phyloP scores from a whole-genome alignment of 2,797 vertebrate species.

The Pagetopsis macropterus region DNA sequence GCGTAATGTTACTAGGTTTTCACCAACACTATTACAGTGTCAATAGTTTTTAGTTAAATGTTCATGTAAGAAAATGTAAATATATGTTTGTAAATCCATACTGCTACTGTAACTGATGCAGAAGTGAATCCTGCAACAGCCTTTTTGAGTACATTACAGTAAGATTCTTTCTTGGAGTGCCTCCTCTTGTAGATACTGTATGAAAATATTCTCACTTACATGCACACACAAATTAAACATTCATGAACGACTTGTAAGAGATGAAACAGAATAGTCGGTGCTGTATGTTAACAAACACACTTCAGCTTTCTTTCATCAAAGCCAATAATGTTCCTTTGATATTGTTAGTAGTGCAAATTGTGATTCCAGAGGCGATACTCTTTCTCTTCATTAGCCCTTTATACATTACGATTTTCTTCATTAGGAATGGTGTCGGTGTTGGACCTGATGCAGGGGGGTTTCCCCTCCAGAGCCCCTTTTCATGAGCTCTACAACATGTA shows the following conservation, averaged over 20 bases:
- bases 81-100: not conserved
- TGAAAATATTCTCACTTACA: not conserved
- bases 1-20: not conserved
- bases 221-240: not conserved
- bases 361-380: not conserved
- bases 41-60: not conserved
- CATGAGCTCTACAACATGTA: conserved; percentile 99
- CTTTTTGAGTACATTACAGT: conserved; percentile 1
- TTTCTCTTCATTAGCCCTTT: not conserved
- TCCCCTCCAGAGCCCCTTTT: conserved; percentile 96
- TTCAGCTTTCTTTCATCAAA: not conserved
- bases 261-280: not conserved
- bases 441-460: conserved; percentile 99
- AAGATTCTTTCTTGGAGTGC: not conserved
- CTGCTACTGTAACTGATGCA: not conserved
- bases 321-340: not conserved
- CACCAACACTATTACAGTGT: not conserved
- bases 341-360: not conserved
- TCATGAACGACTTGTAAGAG: not conserved
- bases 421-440: conserved; percentile 98
- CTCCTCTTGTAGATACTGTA: not conserved
- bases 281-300: not conserved
- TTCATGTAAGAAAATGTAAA: not conserved
- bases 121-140: not conserved
- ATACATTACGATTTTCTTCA: conserved; percentile 8